A percentile compares a stretch with the other conserved stretches of the same genome.
These are phyloP conservation scores for Pheosia gnoma DNA, from an alignment of 2,888 invertebrate species.

Conservation along the genomic window DNA sequence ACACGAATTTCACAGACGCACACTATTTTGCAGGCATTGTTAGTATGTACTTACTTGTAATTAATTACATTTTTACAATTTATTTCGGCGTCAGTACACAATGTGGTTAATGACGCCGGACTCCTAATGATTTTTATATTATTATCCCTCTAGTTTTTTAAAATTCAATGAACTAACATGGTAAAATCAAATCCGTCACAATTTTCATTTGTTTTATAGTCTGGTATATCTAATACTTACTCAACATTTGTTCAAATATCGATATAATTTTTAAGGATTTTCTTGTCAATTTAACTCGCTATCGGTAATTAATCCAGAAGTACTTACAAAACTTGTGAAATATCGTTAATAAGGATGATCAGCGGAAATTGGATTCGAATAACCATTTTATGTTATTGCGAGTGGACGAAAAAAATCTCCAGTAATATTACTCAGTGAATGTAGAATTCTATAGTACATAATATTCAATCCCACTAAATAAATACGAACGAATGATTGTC, in stretches of 20 bases:
- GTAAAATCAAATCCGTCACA: background rate
- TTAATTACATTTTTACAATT: no score
- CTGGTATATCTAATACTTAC: background rate
- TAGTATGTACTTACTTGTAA: background rate
- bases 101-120: background rate
- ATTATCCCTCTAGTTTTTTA: background rate
- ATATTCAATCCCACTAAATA: constrained; percentile 22
- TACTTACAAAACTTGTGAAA: constrained; percentile 40
- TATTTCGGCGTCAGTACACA: no score
- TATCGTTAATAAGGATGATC: constrained; percentile 24
- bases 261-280: constrained; percentile 9
- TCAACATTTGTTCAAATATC: background rate
- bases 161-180: background rate
- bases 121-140: background rate
- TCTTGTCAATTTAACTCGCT: constrained; percentile 13
- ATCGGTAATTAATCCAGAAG: constrained; percentile 27
- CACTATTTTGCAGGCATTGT: no score
- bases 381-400: constrained; percentile 32
- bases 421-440: constrained; percentile 38
- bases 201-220: background rate
- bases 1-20: no score
- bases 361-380: constrained; percentile 35
- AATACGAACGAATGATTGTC: background rate
- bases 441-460: constrained; percentile 47
- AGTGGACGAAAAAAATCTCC: constrained; percentile 35